A percentile compares a stretch with the other conserved stretches of the same genome.
phyloP scores from a whole-genome alignment of 2,797 vertebrate genomes.

The Pagetopsis macropterus region DNA sequence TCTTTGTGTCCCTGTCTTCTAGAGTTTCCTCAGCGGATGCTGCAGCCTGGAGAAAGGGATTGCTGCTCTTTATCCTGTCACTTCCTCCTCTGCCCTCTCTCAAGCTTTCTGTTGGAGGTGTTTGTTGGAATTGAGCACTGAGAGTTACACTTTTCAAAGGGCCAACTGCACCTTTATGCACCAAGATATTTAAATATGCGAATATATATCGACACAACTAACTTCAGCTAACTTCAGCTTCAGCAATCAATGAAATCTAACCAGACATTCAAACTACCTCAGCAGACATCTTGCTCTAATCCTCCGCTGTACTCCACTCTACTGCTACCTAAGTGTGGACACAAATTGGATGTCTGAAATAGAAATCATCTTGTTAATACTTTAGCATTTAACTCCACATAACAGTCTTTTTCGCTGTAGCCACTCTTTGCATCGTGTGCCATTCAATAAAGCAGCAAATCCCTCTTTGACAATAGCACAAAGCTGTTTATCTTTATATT shows the following conservation, averaged over 20 bases:
- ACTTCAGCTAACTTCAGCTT: background rate
- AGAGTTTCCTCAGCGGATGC: conserved; percentile 82
- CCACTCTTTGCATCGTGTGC: background rate
- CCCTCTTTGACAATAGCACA: conserved; percentile 28
- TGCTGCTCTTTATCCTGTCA: conserved; percentile 62
- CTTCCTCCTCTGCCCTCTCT: conserved; percentile 58
- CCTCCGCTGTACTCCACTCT: background rate
- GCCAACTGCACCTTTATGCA: background rate
- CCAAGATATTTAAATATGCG: background rate
- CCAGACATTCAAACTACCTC: background rate
- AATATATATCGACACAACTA: background rate
- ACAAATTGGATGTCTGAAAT: background rate
- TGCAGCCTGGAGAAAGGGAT: conserved; percentile 71
- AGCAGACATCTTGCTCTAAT: background rate
- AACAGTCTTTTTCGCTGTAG: background rate
- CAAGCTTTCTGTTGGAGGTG: conserved; percentile 31
- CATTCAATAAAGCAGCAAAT: conserved; percentile 15
- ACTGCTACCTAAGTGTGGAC: background rate
- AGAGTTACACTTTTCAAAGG: conserved; percentile 2
- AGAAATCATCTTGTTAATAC: background rate
- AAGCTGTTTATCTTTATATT: conserved; percentile 40
- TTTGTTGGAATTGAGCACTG: conserved; percentile 28
- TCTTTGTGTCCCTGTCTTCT: conserved; percentile 80
- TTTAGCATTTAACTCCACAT: background rate
- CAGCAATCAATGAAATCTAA: background rate